These are phyloP conservation scores for Ginglymostoma cirratum DNA, from an alignment of 2,113 vertebrate species.

Conservation along the genomic window DNA sequence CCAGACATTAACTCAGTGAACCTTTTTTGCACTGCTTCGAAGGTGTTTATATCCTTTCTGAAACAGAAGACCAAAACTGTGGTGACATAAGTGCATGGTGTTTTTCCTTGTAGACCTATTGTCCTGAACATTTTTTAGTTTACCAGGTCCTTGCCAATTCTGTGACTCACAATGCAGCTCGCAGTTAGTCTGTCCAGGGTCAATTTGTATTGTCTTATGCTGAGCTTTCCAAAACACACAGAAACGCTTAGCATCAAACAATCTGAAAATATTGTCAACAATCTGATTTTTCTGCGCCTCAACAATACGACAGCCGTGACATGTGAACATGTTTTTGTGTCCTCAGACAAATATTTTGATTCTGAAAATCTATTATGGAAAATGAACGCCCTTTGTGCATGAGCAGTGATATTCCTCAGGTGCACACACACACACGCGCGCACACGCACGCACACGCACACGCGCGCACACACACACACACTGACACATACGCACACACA, in stretches of 20 bases:
- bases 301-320: neutral
- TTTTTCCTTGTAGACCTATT: neutral
- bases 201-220: neutral
- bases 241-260: neutral
- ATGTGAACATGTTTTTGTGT: neutral
- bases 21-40: too few species aligned
- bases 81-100: neutral
- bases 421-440: neutral
- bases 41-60: too few species aligned
- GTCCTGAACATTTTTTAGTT: neutral
- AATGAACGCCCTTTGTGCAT: neutral
- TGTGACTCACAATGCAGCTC: neutral
- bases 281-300: neutral
- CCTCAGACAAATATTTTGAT: conserved; percentile 9
- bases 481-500: too few species aligned
- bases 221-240: neutral
- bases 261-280: neutral
- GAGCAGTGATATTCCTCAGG: neutral
- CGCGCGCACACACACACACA: too few species aligned
- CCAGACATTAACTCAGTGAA: too few species aligned
- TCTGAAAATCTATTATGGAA: neutral
- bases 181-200: neutral
- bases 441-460: too few species aligned
- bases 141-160: neutral
- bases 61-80: neutral